Conservation (phyloP, 2,888 invertebrate genomes). For the Polydrusus tereticollis region DNA sequence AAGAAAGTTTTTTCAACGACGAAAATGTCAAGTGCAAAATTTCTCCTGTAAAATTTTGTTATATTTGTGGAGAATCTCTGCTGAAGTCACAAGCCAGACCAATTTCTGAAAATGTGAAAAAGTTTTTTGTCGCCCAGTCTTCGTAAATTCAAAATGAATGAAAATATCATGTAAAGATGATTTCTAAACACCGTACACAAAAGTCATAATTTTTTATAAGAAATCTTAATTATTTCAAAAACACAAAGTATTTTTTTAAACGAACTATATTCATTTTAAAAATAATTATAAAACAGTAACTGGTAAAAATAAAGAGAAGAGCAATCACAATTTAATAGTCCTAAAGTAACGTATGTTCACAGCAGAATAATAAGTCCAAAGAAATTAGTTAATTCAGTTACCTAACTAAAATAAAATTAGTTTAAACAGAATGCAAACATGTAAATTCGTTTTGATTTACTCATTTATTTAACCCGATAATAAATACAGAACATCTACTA, state of each 20-base stretch:
- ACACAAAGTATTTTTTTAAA: not conserved
- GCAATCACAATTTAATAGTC: constrained; percentile 1
- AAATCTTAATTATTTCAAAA: not conserved
- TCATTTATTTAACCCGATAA: not conserved
- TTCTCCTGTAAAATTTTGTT: too few species aligned
- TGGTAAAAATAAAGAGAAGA: not conserved
- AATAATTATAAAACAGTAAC: not conserved
- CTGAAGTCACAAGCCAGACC: too few species aligned
- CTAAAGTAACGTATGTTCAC: constrained; percentile 4
- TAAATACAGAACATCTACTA: not conserved
- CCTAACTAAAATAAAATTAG: not conserved
- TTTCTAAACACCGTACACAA: too few species aligned
- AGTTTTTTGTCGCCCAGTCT: too few species aligned
- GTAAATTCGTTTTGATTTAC: not conserved
- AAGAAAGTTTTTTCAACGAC: too few species aligned
- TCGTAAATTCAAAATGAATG: too few species aligned
- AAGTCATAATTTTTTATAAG: too few species aligned
- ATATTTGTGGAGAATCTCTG: too few species aligned
- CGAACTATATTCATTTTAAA: constrained; percentile 3
- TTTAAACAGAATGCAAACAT: constrained; percentile 29
- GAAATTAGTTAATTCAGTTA: not conserved
- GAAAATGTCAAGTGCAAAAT: too few species aligned
- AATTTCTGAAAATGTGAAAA: too few species aligned
- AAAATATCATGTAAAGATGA: too few species aligned
- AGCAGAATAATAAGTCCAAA: too few species aligned